Conservation (phyloP, 2,888 invertebrate genomes). For the Andrena trimmerana region DNA sequence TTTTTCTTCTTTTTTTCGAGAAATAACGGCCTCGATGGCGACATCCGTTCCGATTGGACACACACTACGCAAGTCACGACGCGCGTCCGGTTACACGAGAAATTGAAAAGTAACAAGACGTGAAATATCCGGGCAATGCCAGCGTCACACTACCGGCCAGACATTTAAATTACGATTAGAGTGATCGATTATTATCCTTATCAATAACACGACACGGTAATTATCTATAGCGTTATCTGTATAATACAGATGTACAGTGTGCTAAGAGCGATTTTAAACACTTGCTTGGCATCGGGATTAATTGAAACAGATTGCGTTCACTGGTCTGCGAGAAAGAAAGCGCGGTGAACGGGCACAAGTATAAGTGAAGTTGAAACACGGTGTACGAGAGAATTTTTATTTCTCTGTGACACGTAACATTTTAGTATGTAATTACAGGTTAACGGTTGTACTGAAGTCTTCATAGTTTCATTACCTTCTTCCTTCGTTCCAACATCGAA, state of each 20-base stretch:
- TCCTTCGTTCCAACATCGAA: no score
- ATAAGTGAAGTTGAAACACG: constrained; percentile 16
- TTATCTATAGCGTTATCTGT: constrained; percentile 17
- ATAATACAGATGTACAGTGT: constrained; percentile 2
- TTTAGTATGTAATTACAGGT: no score
- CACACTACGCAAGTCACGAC: neutral
- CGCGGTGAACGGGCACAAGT: neutral
- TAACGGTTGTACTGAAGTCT: no score
- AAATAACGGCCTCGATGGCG: neutral
- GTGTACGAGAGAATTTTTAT: constrained; percentile 13
- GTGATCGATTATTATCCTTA: constrained; percentile 52
- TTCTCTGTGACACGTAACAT: no score
- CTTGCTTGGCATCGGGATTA: constrained; percentile 16
- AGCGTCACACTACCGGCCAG: constrained; percentile 15
- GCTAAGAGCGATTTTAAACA: constrained; percentile 2
- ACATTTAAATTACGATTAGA: constrained; percentile 40
- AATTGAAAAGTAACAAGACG: constrained; percentile 48
- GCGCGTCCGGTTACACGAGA: constrained; percentile 15
- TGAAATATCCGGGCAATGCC: constrained; percentile 26
- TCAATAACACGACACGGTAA: constrained; percentile 37
- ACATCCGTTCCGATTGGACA: constrained; percentile 22
- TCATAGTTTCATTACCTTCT: no score
- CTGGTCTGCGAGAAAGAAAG: neutral
- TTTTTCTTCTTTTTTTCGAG: neutral
- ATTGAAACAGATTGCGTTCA: constrained; percentile 45